phyloP scores from a whole-genome alignment of 2,113 vertebrate species.

The Spermophilus dauricus region DNA sequence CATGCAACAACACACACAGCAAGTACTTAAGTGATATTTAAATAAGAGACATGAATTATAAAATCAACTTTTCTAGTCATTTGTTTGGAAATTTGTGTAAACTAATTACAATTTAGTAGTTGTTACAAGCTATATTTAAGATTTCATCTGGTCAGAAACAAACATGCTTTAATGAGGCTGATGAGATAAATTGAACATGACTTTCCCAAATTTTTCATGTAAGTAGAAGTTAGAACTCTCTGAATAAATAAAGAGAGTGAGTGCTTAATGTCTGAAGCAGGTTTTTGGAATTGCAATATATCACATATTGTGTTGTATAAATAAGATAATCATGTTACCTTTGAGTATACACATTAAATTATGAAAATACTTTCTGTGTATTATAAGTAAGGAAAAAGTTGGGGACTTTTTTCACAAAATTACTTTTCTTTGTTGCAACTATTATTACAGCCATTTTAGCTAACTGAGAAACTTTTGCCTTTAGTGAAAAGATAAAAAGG shows the following conservation, averaged over 20 bases:
- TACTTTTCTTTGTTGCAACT: conserved; percentile 41
- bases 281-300: neutral
- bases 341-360: conserved; percentile 6
- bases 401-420: neutral
- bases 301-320: neutral
- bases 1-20: neutral
- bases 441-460: conserved; percentile 3
- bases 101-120: neutral
- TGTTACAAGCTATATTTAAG: neutral
- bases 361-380: conserved; percentile 16
- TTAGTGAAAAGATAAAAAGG: conserved; percentile 46
- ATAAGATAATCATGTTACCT: conserved; percentile 36
- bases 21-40: neutral
- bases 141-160: neutral
- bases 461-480: conserved; percentile 46
- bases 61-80: neutral
- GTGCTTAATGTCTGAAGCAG: neutral
- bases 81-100: conserved; percentile 10
- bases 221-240: neutral
- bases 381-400: conserved; percentile 23
- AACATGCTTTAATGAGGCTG: neutral
- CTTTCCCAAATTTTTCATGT: neutral
- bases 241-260: conserved; percentile 15
- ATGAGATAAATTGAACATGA: neutral
- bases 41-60: conserved; percentile 3